Evolutionary conservation across 2,888 invertebrate genomes (phyloP).

Genomic region (Mythimna pallens): DNA sequence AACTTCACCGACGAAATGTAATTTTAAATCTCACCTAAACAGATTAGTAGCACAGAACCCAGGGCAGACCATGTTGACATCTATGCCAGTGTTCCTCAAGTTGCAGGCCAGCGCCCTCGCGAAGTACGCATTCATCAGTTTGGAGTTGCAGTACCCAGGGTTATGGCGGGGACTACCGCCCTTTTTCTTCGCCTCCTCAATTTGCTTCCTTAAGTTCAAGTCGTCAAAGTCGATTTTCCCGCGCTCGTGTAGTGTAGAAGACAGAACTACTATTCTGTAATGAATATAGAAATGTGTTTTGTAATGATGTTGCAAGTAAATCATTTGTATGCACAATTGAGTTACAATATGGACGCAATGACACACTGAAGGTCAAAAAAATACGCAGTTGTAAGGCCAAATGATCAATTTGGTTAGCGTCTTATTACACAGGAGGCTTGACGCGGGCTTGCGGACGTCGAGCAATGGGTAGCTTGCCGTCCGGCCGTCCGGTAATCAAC

Average conservation of each 20-base stretch:
- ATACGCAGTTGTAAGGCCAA: not conserved
- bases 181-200: slow-evolving; percentile 79
- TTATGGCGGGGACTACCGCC: slow-evolving; percentile 82
- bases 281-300: slow-evolving; percentile 23
- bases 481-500: too few species aligned
- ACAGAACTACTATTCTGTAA: slow-evolving; percentile 93
- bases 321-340: not conserved
- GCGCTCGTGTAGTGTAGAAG: slow-evolving; percentile 93
- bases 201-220: slow-evolving; percentile 91
- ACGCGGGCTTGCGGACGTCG: too few species aligned
- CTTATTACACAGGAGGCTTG: not conserved
- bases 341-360: not conserved
- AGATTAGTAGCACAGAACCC: slow-evolving; percentile 95
- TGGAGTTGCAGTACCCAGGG: slow-evolving; percentile 94
- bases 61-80: slow-evolving; percentile 93
- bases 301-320: slow-evolving; percentile 2
- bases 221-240: slow-evolving; percentile 93
- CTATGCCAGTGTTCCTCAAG: slow-evolving; percentile 89
- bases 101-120: slow-evolving; percentile 91
- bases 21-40: slow-evolving; percentile 89
- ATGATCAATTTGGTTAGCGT: not conserved
- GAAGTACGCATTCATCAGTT: slow-evolving; percentile 94
- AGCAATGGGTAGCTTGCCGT: too few species aligned
- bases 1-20: not conserved
- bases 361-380: not conserved